Percentiles rank a stretch among this genome's conserved stretches.
phyloP scores from a whole-genome alignment of 2,888 invertebrate species.

The Drosophila quinaria region DNA sequence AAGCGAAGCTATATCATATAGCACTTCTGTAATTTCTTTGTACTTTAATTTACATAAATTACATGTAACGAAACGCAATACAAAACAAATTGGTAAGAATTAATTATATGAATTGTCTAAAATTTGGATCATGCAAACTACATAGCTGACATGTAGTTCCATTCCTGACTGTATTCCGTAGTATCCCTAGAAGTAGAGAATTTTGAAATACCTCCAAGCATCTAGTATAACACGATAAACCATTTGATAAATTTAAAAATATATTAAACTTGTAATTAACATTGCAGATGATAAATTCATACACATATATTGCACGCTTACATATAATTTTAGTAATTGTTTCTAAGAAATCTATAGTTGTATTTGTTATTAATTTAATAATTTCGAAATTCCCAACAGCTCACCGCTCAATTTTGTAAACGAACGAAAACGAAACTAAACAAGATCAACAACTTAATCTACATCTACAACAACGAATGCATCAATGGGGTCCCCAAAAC shows the following conservation, averaged over 20 bases:
- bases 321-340: conserved; percentile 20
- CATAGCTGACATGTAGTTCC: conserved; percentile 67
- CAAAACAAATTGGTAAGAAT: conserved; percentile 73
- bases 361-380: conserved; percentile 12
- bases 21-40: conserved; percentile 76
- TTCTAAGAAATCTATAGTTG: conserved; percentile 4
- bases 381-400: conserved; percentile 49
- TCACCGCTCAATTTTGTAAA: conserved; percentile 82
- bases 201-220: conserved; percentile 18
- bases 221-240: conserved; percentile 33
- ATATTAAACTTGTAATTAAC: conserved; percentile 63
- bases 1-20: conserved; percentile 73
- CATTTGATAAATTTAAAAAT: conserved; percentile 4
- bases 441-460: conserved; percentile 53
- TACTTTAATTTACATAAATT: conserved; percentile 77
- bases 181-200: conserved; percentile 42
- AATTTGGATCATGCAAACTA: conserved; percentile 63
- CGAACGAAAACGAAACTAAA: conserved; percentile 72
- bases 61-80: conserved; percentile 77
- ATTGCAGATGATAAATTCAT: conserved; percentile 25
- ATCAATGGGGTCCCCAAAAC: conserved; percentile 66
- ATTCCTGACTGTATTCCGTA: conserved; percentile 46
- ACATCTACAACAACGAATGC: conserved; percentile 67
- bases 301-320: conserved; percentile 55
- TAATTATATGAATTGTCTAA: conserved; percentile 51